Evolutionary conservation across 1,140 invertebrate genomes (phyloP), one percentile per base, ranked within the genome.

Genomic region (Popillia japonica): DNA sequence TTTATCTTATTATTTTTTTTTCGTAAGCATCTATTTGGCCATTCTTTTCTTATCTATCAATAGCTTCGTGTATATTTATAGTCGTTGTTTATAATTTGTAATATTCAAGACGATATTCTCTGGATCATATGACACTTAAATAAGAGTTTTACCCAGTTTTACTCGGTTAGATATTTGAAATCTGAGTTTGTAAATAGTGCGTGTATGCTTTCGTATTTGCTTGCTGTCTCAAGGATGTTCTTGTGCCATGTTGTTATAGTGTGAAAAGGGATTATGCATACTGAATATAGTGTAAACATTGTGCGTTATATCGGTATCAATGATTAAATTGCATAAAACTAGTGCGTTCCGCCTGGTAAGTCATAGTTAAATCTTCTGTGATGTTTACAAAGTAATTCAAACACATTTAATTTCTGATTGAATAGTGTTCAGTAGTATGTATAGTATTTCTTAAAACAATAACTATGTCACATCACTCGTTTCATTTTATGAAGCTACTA

Each of bases 11-110:
- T 48, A 14, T 48, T n/a, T 3, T 48, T 48, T 48, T 6, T 3
- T 34, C 27, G 7, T 8, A 14, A 68, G 64, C 27, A 6, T 10
- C 11, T 20, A 10, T 22, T 68, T 0, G 4, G 64, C 20, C 64
- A 68, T 34, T 27, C 64, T 68, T 48, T 7, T 14, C 44, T 48
- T 48, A 48, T 48, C 44, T 14, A 10, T 48, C 44, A 48, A 48
- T 48, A 48, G 44, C 44, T 7, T 10, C 17, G 64, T 17, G 11
- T 68, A 68, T 68, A 68, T 23, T 68, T 68, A 68, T 68, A 20
- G 11, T 68, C 22, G 6, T 17, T 61, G 59, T 17, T 6, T 61
- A 61, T 6, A n/a, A n/a, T n/a, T n/a, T n/a, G n/a, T n/a, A 23
- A n/a, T 34, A 20, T 34, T 27, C 11, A 34, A 10, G 3, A 27